Percentiles rank a stretch among this genome's conserved stretches.
These are phyloP conservation scores for Dicaeum eximium DNA, from an alignment of 2,113 vertebrate species.

Conservation along the genomic window DNA sequence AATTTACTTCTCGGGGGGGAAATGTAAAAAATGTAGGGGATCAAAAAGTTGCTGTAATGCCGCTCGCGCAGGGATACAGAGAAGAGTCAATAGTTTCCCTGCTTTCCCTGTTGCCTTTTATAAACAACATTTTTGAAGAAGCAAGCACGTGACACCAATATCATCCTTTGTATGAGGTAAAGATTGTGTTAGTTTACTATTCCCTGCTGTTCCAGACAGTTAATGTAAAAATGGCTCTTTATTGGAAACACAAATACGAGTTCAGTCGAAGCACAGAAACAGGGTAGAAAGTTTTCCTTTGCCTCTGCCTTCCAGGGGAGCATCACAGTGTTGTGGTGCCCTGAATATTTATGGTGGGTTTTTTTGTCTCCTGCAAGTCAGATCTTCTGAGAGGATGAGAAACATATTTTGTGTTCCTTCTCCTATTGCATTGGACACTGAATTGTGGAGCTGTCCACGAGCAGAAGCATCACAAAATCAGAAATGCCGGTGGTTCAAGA, in stretches of 20 bases:
- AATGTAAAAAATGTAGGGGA: slow-evolving; percentile 33
- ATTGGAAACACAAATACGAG: slow-evolving; percentile 65
- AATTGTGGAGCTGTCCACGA: slow-evolving; percentile 25
- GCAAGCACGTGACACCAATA: slow-evolving; percentile 60
- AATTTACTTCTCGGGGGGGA: slow-evolving; percentile 61
- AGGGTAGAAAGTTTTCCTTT: slow-evolving; percentile 57
- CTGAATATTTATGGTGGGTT: neutral
- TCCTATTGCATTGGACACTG: neutral
- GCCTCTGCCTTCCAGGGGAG: slow-evolving; percentile 30
- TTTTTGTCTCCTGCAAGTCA: slow-evolving; percentile 2
- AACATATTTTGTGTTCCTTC: slow-evolving; percentile 23
- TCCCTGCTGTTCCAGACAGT: slow-evolving; percentile 66
- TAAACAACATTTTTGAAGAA: slow-evolving; percentile 65
- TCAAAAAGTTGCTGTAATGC: slow-evolving; percentile 57
- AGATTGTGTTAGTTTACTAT: slow-evolving; percentile 65
- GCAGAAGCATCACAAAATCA: neutral
- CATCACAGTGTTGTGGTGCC: slow-evolving; percentile 8
- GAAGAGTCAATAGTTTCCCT: slow-evolving; percentile 33
- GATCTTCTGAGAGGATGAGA: slow-evolving; percentile 17
- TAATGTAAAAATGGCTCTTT: slow-evolving; percentile 69
- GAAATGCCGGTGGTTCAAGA: neutral
- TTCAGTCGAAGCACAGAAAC: slow-evolving; percentile 56
- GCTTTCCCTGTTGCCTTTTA: slow-evolving; percentile 53
- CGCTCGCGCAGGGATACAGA: neutral
- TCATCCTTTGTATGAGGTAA: slow-evolving; percentile 65